phyloP scores from a whole-genome alignment of 2,797 vertebrate species.

The Oophaga sylvatica region DNA sequence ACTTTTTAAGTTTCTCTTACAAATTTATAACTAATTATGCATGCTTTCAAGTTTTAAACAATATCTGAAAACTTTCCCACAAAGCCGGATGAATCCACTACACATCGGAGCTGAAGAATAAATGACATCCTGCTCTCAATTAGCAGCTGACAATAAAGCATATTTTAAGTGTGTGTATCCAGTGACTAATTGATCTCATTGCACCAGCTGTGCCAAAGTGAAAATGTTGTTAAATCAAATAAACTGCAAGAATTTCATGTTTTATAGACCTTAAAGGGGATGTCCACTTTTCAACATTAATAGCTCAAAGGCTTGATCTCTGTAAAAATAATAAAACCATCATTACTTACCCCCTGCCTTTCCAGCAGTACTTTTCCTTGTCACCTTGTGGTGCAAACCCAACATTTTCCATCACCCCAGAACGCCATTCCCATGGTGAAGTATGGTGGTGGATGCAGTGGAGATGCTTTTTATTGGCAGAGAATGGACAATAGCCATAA shows the following conservation, averaged over 20 bases:
- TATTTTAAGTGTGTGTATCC: conserved; percentile 10
- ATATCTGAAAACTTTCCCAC: neutral
- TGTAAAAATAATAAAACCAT: too few species aligned
- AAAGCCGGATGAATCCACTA: neutral
- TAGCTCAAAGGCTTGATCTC: too few species aligned
- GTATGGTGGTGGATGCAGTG: too few species aligned
- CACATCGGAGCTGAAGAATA: neutral
- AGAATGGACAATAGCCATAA: too few species aligned
- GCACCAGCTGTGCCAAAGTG: neutral
- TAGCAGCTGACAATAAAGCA: conserved; percentile 13
- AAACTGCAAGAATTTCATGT: neutral
- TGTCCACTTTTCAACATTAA: neutral
- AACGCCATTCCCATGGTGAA: too few species aligned
- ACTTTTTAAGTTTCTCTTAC: neutral
- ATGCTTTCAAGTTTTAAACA: too few species aligned
- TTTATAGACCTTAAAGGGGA: neutral
- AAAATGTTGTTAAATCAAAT: neutral
- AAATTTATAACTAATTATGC: neutral
- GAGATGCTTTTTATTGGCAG: too few species aligned
- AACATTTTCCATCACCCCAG: too few species aligned
- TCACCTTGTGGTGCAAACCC: too few species aligned
- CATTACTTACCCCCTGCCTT: too few species aligned
- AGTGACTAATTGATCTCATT: neutral
- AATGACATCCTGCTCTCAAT: conserved; percentile 7
- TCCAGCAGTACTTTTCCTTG: too few species aligned